phyloP scores from a whole-genome alignment of 2,113 vertebrate genomes.

The Laticauda colubrina region DNA sequence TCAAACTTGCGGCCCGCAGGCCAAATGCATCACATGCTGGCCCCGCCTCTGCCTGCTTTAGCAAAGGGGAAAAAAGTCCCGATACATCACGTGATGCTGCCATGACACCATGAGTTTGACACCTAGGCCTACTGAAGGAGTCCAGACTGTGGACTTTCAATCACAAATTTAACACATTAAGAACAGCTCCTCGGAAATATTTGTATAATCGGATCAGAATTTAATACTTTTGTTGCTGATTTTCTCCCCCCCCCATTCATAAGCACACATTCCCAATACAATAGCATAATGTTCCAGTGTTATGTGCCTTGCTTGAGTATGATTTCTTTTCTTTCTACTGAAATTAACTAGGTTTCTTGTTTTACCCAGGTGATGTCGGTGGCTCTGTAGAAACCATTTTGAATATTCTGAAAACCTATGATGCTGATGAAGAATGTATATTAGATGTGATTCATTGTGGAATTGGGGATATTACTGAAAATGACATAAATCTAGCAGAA shows the following conservation, averaged over 20 bases:
- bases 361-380: constrained; percentile 84
- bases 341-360: constrained; percentile 24
- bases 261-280: background rate
- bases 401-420: constrained; percentile 83
- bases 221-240: background rate
- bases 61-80: too few species aligned
- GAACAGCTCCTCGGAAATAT: background rate
- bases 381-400: constrained; percentile 91
- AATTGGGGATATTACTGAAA: constrained; percentile 88
- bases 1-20: too few species aligned
- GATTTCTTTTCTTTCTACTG: background rate
- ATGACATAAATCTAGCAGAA: constrained; percentile 85
- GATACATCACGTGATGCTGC: too few species aligned
- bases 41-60: too few species aligned
- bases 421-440: constrained; percentile 82
- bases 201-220: background rate
- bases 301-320: background rate
- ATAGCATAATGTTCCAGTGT: background rate
- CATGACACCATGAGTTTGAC: too few species aligned
- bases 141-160: background rate
- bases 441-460: constrained; percentile 88
- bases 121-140: background rate
- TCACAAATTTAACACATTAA: background rate
- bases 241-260: background rate
- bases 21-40: too few species aligned